Evolutionary conservation across 2,888 invertebrate species (phyloP), one percentile per base, ranked within the genome.

Genomic region (Vandiemenella viatica): DNA sequence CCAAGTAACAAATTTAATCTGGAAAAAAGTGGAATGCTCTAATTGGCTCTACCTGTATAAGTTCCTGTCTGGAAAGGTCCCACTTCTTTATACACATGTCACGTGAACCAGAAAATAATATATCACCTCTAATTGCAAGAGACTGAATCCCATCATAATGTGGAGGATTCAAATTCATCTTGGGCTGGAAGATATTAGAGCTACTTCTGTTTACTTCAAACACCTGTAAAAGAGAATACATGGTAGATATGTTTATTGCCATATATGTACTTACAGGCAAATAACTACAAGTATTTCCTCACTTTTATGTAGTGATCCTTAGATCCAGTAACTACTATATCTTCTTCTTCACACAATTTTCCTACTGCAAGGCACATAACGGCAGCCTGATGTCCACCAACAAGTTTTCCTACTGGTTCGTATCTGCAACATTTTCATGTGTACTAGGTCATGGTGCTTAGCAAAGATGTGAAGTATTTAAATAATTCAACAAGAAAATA

Each of bases 91-190:
- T 81, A 62, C 85, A 83, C 65, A 80, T 82, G 67, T 90, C 90
- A 42, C 90, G 68, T 5, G 87, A 87, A 37, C 87, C 89, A 60
- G 84, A 85, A 72, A 86, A 90, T 17, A 90, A 70, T 15, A 73
- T 73, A 55, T 76, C 71, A 23, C 76, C 80, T 52, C 69, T 66
- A 46, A 83, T 69, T 23, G 82, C 78, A 43, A 90, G 70, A 40
- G 84, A 82, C 63, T 89, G 85, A 47, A 91, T 85, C 20, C 89
- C 90, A 65, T 90, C 90, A 65, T 90, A 90, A 68, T 90, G 90
- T 5, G 90, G 90, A 13, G 90, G 90, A 58, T 83, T 79, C 50
- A 86, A 68, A 58, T 80, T 76, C 48, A 77, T 73, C 23, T 80
- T 68, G 55, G 75, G 77, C 59, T 69, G 66, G 19, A 65, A 66